These are phyloP conservation scores for Rhyacophila brunnea DNA, from an alignment of 1,140 invertebrate genomes.

Conservation along the genomic window DNA sequence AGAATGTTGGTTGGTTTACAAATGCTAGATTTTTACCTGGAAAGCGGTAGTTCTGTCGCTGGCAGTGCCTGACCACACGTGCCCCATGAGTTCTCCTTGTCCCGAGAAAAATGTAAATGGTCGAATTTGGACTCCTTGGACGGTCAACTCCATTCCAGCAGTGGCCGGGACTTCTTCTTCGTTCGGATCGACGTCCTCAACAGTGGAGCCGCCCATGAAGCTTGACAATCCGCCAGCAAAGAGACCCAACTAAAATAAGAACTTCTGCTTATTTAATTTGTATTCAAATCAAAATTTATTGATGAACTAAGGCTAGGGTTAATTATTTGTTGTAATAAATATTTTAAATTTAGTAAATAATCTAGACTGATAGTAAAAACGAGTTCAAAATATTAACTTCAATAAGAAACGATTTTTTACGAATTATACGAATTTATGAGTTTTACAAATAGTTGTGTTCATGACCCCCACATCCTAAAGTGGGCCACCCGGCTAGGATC, in stretches of 20 bases:
- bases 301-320: no score
- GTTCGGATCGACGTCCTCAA: constrained; percentile 53
- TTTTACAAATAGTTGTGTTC: no score
- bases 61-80: constrained; percentile 83
- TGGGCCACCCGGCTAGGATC: no score
- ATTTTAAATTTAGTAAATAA: no score
- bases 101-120: constrained; percentile 85
- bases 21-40: constrained; percentile 67
- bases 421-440: no score
- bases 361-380: no score
- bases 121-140: constrained; percentile 75
- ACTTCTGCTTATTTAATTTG: not conserved
- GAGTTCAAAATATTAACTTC: no score
- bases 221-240: constrained; percentile 77
- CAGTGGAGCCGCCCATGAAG: constrained; percentile 56
- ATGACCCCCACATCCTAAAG: no score
- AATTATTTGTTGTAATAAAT: no score
- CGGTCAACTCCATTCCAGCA: constrained; percentile 81
- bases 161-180: constrained; percentile 62
- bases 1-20: no score
- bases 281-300: not conserved
- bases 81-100: constrained; percentile 83
- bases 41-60: constrained; percentile 81
- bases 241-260: constrained; percentile 67
- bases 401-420: no score